Evolutionary conservation across 2,113 vertebrate genomes (phyloP), one percentile per base, ranked within the genome.

Genomic region (Lampris incognitus): DNA sequence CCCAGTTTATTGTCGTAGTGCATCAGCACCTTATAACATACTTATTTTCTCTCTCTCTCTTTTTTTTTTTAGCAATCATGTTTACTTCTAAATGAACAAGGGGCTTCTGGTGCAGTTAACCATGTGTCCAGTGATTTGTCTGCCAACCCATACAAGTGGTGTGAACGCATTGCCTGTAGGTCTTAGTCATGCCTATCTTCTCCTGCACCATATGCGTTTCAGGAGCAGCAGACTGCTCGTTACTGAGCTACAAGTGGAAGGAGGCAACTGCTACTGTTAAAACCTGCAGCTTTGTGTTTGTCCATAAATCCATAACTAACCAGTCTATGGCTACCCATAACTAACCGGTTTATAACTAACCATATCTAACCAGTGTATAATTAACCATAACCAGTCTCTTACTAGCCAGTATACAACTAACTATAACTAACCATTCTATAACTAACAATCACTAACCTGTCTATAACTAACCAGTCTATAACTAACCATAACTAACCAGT

Each of bases 121-220:
- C 50, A 79, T 76, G 61, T 78, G 63, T 75, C 78, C 56, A 49
- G 54, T 63, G 39, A 62, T 61, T 77, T 74, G 36, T 50, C 57
- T 82, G 79, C 71, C 77, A 78, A 82, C 69, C 41, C 76, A 55
- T 77, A 79, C 42, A 81, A 68, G 84, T 42, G 74, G 74, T 49
- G 68, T 59, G 72, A 67, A 64, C 55, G 67, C 57, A 69, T 85
- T 63, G 70, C 77, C 56, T 61, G 71, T 44, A 66, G 52, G 56
- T 81, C 71, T 84, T 90, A 72, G 70, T 85, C 72, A 80, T 73
- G 77, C 49, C 3, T 69, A 69, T 76, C 65, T 74, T 79, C 78
- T 74, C 48, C 4, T 4, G 48, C 13, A 52, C 41, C 48, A 63
- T 70, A 63, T 74, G 73, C 72, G 79, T 85, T 73, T 76, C 67